Base-by-base conservation (phyloP, 2,888 invertebrate genomes). In the Meiosimyza decipiens region DNA sequence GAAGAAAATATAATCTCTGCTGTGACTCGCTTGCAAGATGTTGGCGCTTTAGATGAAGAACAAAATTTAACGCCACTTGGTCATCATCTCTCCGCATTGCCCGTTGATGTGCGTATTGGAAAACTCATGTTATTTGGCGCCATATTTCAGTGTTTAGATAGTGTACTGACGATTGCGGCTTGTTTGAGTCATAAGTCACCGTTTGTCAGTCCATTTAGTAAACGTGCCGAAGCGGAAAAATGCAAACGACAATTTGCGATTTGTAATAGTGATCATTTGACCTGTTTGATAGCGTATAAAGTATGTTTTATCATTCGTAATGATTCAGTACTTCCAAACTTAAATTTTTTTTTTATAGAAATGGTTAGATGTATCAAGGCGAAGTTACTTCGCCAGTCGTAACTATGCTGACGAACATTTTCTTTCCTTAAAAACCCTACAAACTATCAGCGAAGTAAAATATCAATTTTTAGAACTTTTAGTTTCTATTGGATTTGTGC, bases 91-190 rank as follows among this genome's bases (percentile, higher is more conserved):
- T 93, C 96, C 0, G 92, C 94, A 0, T 86, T 98, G 72, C 98
- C 98, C 0, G 94, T 98, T 0, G 97, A 98, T 82, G 94, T 94
- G 4, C 90, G 95, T 78, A 93, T 97, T 79, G 97, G 96, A n/a
- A 96, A 98, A 83, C 89, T 98, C 77, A 94, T 98, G 89, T 86
- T 98, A 9, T 95, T 95, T 80, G 96, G 97, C 0, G 94, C 97
- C 13, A 95, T 98, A 75, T 94, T 98, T 84, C 87, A 87, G 94
- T 98, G 98, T 84, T 90, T 98, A 50, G 96, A 97, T 87, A 95
- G 97, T 0, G 93, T 97, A 0, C 88, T 98, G 3, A 97, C 97
- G 4, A 95, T 98, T 83, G 97, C 95, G 0, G 94, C 95, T 2
- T 93, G 92, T 84, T 87, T 95, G 54, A 94, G 94, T 79, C 91